Evolutionary conservation across 1,140 invertebrate genomes (phyloP), one percentile per base, ranked within the genome.

Genomic region (Lepidurus apus): DNA sequence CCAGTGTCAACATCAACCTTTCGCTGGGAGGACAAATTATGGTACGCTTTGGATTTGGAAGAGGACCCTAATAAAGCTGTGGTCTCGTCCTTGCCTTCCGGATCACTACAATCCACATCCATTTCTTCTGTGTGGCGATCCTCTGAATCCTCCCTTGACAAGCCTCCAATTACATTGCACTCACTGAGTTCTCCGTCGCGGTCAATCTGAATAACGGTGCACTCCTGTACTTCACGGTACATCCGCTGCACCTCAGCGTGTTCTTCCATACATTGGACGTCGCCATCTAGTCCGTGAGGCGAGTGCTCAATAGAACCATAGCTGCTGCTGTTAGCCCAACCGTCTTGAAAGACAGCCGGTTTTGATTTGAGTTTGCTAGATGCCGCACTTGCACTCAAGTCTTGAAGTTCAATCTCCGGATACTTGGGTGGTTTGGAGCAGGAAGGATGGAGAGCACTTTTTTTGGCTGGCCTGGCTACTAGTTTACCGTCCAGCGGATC

Each of bases 101-200:
- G 53, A 21, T 65, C 53, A 65, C 53, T 65, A 21, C 53, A 65
- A 65, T 65, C 53, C n/a, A 65, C 53, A 17, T 65, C 53, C 53
- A 65, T 65, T 17, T 65, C 53, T 65, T 65, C 53, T 11, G 53
- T 65, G 53, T 65, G 53, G 9, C 53, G 53, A 65, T 65, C 53
- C 21, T 65, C 53, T 13, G 53, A 65, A 21, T 65, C 53, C 21
- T 65, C 53, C 13, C 53, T 13, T 21, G 53, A 65, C 21, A 65
- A 21, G 13, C 53, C 53, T 65, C 53, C 6, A 13, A 65, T 65
- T 65, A 65, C 53, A 65, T 65, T 65, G 53, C 53, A 65, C 53
- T 65, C 53, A 65, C 53, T 65, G 17, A 65, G n/a, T 21, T 65
- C 53, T 13, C 53, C 53, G 10, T 65, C 53, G 53, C 53, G 53